Evolutionary conservation across 2,888 invertebrate species (phyloP).

Genomic region (Nemurella pictetii): DNA sequence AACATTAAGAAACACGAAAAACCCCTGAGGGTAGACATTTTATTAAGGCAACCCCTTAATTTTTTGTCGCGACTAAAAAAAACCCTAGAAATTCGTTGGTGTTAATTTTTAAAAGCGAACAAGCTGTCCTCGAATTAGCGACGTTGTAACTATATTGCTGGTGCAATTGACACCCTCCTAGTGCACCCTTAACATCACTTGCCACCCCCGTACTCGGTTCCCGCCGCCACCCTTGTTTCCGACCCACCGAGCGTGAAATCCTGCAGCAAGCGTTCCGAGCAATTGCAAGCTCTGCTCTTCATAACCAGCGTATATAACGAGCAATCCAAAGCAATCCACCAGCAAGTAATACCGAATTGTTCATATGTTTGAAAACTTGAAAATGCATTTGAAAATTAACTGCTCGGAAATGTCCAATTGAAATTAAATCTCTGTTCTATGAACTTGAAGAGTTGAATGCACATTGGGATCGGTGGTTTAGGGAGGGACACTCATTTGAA

Average conservation of each 20-base stretch:
- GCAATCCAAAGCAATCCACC: neutral
- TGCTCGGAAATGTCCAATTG: no score
- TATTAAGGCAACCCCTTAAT: neutral
- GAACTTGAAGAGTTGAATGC: no score
- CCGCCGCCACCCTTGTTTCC: neutral
- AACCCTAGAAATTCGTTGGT: neutral
- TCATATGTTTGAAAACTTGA: neutral
- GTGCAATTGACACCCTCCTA: slow-evolving; percentile 1
- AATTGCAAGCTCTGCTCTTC: slow-evolving; percentile 13
- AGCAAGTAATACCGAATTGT: neutral
- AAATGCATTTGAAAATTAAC: no score
- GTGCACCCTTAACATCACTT: neutral
- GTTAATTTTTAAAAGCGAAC: neutral
- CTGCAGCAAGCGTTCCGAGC: slow-evolving; percentile 1
- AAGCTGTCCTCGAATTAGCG: slow-evolving; percentile 3
- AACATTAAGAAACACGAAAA: neutral
- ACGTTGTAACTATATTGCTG: neutral
- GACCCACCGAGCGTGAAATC: slow-evolving; percentile 22
- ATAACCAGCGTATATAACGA: neutral
- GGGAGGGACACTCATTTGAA: no score
- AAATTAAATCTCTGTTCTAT: no score
- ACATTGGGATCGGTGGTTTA: no score
- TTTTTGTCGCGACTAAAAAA: neutral
- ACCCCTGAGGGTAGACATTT: neutral
- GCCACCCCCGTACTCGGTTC: neutral